Evolutionary conservation across 2,888 invertebrate genomes (phyloP).

Genomic region (Schizaphis graminum): DNA sequence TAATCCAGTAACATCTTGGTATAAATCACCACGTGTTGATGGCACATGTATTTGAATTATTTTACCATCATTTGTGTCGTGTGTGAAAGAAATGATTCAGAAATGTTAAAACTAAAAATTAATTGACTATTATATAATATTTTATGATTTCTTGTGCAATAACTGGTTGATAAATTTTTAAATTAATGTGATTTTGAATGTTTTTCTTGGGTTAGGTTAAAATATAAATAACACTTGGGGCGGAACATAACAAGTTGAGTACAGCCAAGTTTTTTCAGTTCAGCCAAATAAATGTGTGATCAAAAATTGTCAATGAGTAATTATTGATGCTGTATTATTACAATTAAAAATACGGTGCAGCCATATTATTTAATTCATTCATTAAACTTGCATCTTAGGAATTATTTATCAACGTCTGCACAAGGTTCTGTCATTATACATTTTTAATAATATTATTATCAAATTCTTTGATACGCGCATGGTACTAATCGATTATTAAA

Average conservation of each 20-base stretch:
- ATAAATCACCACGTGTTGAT: too few species aligned
- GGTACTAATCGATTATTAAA: conserved; percentile 26
- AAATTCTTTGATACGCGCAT: too few species aligned
- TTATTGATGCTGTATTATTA: background rate
- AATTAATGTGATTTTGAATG: too few species aligned
- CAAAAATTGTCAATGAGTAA: background rate
- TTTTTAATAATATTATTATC: conserved; percentile 19
- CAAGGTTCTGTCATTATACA: background rate
- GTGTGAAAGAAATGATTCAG: too few species aligned
- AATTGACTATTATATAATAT: background rate
- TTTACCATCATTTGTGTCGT: too few species aligned
- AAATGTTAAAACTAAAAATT: background rate
- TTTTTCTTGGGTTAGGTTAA: too few species aligned
- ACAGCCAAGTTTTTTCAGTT: too few species aligned
- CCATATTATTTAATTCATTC: conserved; percentile 1
- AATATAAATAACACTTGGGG: background rate
- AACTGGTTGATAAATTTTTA: too few species aligned
- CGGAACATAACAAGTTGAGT: background rate
- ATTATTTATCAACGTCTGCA: conserved; percentile 3
- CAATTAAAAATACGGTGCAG: background rate
- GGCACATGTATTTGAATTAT: too few species aligned
- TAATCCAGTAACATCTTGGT: too few species aligned
- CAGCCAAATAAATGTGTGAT: background rate
- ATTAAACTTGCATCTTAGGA: background rate
- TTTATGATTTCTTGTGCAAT: too few species aligned